These are phyloP conservation scores for Sebastiscus tertius DNA, from an alignment of 2,797 vertebrate species.

Conservation along the genomic window DNA sequence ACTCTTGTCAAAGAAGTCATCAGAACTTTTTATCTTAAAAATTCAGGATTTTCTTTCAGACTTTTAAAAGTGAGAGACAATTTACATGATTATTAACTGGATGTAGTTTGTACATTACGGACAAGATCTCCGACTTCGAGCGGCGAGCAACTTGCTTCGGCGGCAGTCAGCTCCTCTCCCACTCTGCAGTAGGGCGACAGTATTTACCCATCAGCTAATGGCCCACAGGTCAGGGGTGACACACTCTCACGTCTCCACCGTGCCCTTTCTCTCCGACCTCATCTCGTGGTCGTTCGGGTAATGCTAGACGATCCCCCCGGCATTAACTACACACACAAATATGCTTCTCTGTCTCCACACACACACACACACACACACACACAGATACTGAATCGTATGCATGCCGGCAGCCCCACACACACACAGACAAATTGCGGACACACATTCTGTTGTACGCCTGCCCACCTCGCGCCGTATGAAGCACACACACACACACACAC, in stretches of 20 bases:
- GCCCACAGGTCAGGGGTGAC: constrained; percentile 59
- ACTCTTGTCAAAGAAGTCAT: neutral
- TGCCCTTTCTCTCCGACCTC: constrained; percentile 60
- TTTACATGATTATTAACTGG: neutral
- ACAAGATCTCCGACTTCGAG: neutral
- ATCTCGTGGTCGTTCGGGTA: constrained; percentile 46
- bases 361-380: neutral
- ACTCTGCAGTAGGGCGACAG: constrained; percentile 37
- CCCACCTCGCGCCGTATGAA: neutral
- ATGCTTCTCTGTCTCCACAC: neutral
- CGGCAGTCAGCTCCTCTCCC: constrained; percentile 10
- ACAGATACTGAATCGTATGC: neutral
- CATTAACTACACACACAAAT: constrained; percentile 43
- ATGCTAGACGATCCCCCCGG: constrained; percentile 49
- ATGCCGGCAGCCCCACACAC: neutral
- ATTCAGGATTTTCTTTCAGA: neutral
- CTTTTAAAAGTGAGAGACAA: neutral
- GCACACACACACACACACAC: neutral
- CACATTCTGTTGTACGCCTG: neutral
- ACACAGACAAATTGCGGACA: neutral
- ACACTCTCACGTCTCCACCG: constrained; percentile 43
- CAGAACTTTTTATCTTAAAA: neutral
- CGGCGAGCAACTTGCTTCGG: constrained; percentile 4
- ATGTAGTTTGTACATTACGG: neutral
- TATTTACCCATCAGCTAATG: constrained; percentile 69